Evolutionary conservation across 2,113 vertebrate species (phyloP), one percentile per base, ranked within the genome.

Genomic region (Chroicocephalus ridibundus): DNA sequence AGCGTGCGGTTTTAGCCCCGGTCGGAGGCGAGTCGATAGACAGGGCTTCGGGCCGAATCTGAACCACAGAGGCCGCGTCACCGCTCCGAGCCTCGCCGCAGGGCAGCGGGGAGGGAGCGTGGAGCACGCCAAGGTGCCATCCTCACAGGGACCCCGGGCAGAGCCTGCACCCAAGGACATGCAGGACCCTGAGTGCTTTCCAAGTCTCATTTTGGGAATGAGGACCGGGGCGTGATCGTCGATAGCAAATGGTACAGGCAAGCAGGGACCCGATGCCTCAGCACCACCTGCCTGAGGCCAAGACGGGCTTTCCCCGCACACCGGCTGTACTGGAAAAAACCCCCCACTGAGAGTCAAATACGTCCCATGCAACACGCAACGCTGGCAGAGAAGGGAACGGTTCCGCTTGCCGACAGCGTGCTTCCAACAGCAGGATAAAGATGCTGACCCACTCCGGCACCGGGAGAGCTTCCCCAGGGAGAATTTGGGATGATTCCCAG

Each of bases 401-500:
- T 6, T n/a, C 21, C 9, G 42, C 24, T 3, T 2, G 3, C 18
- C 13, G 3, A 11, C 32, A 20, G 60, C 3, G 3, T 0, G 8
- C 16, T 18, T 10, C 31, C 2, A 29, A 2, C 15, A 3, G 69
- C 13, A 5, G 11, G 14, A 26, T 9, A 6, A 1, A 13, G 27
- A 4, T 2, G 2, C 8, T 0, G 44, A 38, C 19, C 18, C 40
- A 1, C 2, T 0, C 4, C 21, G 17, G 3, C 52, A 18, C 3
- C 10, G 1, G 9, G 9, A 6, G 34, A 18, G 25, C 5, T 8
- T 15, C 18, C 29, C 13, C 58, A 38, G 2, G 3, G 1, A 3
- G 5, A 0, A 6, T 3, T 1, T 0, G 58, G 32, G 31, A 4
- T 26, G 1, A 5, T 2, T 5, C 17, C 19, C 1, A 10, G 51